These are phyloP conservation scores for Cremastobaeus sp. DNA, from an alignment of 2,888 invertebrate species.

Conservation along the genomic window DNA sequence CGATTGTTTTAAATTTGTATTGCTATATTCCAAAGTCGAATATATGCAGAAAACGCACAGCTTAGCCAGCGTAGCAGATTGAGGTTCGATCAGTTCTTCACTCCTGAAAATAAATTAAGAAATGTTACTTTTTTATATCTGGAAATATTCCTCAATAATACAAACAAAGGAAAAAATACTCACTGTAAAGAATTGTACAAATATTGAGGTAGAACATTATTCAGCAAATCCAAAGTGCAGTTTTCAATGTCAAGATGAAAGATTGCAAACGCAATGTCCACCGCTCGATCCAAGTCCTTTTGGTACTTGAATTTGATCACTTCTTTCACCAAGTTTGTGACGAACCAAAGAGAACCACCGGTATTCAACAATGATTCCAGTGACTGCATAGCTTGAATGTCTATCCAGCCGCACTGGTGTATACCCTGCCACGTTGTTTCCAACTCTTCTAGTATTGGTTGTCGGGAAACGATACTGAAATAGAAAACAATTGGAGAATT, in stretches of 20 bases:
- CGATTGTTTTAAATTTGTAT: too few relatives aligned
- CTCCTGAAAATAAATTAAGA: constrained; percentile 74
- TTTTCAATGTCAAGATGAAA: constrained; percentile 94
- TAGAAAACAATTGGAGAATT: too few relatives aligned
- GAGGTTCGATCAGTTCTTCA: constrained; percentile 87
- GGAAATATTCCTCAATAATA: too few relatives aligned
- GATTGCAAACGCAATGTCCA: constrained; percentile 91
- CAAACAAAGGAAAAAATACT: constrained; percentile 65
- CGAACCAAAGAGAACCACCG: constrained; percentile 93
- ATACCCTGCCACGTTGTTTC: constrained; percentile 86
- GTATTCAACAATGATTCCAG: constrained; percentile 91
- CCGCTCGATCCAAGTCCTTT: constrained; percentile 87
- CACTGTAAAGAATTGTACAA: constrained; percentile 84
- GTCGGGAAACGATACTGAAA: constrained; percentile 86
- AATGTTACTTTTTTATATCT: too few relatives aligned
- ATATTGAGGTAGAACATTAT: constrained; percentile 87
- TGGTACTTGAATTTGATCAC: constrained; percentile 85
- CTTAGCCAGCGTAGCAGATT: constrained; percentile 87
- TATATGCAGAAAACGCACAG: constrained; percentile 86
- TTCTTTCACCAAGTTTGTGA: constrained; percentile 87
- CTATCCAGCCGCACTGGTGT: constrained; percentile 88
- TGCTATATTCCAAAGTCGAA: constrained; percentile 82
- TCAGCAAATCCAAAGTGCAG: constrained; percentile 88
- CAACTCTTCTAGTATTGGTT: constrained; percentile 87
- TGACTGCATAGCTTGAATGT: constrained; percentile 88